Evolutionary conservation across 2,797 vertebrate species (phyloP), one percentile per base, ranked within the genome.

Genomic region (Zalophus californianus): DNA sequence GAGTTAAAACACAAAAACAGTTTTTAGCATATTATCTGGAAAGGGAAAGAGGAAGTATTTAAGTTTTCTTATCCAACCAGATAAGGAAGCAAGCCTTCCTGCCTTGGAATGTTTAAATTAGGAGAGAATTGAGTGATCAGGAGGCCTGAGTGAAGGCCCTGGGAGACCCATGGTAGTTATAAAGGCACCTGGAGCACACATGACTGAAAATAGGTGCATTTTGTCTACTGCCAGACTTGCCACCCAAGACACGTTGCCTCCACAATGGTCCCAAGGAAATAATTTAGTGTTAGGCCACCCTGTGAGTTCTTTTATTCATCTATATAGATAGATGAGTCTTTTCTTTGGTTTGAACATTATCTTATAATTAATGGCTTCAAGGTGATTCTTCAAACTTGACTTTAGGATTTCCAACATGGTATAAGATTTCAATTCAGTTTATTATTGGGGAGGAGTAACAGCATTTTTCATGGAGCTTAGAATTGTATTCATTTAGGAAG

Each of bases 341-440:
- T 91, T 96, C 44, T 94, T 89, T 93, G n/a, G 25, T 86, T 90
- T 93, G 48, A 72, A 38, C 80, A 93, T 91, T 94, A 86, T 56
- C 82, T 95, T 32, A 14, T 85, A 92, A 93, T 97, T 82, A 90
- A 68, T 96, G 48, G 18, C 92, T 96, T 96, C 50, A 73, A 90
- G 77, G 85, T 92, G 72, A 64, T 93, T 92, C 87, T 75, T 96
- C 56, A 90, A 62, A 41, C 48, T 91, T 96, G 89, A 58, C 68
- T 91, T 93, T 73, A 54, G 66, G n/a, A 86, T 95, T 95, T 95
- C 79, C 60, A 90, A 60, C 18, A 70, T 18, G 66, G 32, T 95
- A 35, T 96, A 88, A 87, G 93, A 83, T 97, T 96, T 93, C 92
- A 97, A 9, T 48, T 78, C 18, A 38, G 35, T 87, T 66, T 92